Evolutionary conservation across 2,888 invertebrate genomes (phyloP).

Genomic region (Abrostola triplasia): DNA sequence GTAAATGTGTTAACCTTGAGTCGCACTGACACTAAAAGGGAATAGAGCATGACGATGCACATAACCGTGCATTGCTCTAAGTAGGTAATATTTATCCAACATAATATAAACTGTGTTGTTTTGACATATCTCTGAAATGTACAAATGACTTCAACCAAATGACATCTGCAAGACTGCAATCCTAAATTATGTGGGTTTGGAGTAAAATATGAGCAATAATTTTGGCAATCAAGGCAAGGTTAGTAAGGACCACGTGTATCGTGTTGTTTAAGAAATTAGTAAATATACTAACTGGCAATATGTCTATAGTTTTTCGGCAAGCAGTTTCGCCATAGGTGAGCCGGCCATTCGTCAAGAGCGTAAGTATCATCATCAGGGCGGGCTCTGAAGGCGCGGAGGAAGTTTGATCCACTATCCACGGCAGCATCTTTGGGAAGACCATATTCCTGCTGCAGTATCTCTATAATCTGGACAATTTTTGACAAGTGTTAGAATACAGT

Average conservation of each 20-base stretch:
- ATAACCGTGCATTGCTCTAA: slow-evolving; percentile 19
- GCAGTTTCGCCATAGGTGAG: slow-evolving; percentile 93
- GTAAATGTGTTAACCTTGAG: slow-evolving; percentile 28
- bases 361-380: slow-evolving; percentile 93
- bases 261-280: background rate
- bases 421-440: slow-evolving; percentile 90
- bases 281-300: slow-evolving; percentile 88
- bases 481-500: background rate
- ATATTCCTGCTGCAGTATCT: slow-evolving; percentile 89
- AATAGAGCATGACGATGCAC: slow-evolving; percentile 44
- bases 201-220: slow-evolving; percentile 25
- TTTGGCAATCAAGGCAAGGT: slow-evolving; percentile 16
- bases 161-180: background rate
- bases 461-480: slow-evolving; percentile 77
- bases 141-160: slow-evolving; percentile 33
- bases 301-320: slow-evolving; percentile 92
- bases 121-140: slow-evolving; percentile 21
- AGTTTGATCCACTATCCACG: slow-evolving; percentile 90
- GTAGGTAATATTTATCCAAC: slow-evolving; percentile 4
- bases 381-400: slow-evolving; percentile 92
- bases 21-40: slow-evolving; percentile 36
- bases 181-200: slow-evolving; percentile 8
- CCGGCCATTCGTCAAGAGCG: slow-evolving; percentile 93
- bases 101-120: slow-evolving; percentile 21
- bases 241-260: background rate